phyloP scores from a whole-genome alignment of 2,113 vertebrate genomes.

The Vidua macroura region DNA sequence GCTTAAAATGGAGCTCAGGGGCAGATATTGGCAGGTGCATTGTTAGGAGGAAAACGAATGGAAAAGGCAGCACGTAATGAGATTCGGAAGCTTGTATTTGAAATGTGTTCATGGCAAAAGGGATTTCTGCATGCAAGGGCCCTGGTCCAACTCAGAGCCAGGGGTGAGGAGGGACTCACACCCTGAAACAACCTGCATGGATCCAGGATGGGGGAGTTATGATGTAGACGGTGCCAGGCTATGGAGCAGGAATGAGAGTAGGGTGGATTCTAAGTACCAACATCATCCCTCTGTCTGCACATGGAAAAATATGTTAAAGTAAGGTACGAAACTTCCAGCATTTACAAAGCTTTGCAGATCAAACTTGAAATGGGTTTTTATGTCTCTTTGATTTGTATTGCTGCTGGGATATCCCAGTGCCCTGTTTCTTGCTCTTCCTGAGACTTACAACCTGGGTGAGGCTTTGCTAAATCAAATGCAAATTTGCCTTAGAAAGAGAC shows the following conservation, averaged over 20 bases:
- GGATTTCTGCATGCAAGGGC: neutral
- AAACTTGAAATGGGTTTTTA: neutral
- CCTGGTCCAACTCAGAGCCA: neutral
- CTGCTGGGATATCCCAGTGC: neutral
- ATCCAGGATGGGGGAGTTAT: neutral
- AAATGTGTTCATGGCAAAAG: neutral
- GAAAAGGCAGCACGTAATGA: constrained; percentile 23
- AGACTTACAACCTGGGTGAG: neutral
- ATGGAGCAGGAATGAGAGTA: neutral
- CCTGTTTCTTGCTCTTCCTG: neutral
- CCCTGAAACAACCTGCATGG: neutral
- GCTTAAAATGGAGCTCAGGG: constrained; percentile 45
- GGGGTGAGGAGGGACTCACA: rapidly evolving
- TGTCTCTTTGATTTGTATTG: neutral
- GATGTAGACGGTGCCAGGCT: neutral
- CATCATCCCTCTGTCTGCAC: neutral
- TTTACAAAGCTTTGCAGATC: neutral
- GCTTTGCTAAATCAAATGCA: neutral
- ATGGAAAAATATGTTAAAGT: neutral
- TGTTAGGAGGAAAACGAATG: constrained; percentile 33
- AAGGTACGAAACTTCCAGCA: neutral
- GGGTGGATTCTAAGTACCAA: neutral
- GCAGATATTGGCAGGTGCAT: constrained; percentile 52
- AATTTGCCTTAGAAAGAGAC: neutral
- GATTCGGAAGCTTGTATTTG: constrained; percentile 11